phyloP scores from a whole-genome alignment of 2,113 vertebrate genomes.

The Corythornis cristatus region DNA sequence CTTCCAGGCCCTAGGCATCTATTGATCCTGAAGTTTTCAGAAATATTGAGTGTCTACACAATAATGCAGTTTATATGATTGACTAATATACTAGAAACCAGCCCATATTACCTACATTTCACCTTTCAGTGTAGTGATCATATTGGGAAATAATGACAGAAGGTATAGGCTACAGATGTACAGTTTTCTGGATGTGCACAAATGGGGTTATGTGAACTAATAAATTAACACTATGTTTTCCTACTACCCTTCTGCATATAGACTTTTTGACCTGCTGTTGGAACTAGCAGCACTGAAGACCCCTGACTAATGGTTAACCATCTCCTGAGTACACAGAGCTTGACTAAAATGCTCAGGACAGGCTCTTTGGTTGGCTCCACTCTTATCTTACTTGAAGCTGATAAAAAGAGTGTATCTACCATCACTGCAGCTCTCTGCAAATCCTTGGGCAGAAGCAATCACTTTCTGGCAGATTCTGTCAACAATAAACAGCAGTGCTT shows the following conservation, averaged over 20 bases:
- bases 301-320: neutral
- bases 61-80: neutral
- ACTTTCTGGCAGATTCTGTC: conserved; percentile 27
- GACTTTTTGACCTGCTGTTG: neutral
- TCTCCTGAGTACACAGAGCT: neutral
- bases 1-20: neutral
- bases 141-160: neutral
- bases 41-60: neutral
- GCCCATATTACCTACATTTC: fast-evolving
- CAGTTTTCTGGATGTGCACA: neutral
- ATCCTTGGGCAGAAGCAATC: neutral
- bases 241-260: neutral
- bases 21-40: neutral
- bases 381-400: conserved; percentile 58
- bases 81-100: fast-evolving
- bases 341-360: neutral
- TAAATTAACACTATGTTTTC: neutral
- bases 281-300: neutral
- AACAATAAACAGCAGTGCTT: neutral
- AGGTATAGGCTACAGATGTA: neutral
- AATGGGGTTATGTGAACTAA: neutral
- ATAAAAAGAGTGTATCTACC: neutral
- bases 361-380: neutral
- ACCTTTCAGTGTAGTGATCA: neutral
- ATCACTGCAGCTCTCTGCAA: neutral